Evolutionary conservation across 2,888 invertebrate genomes (phyloP).

Genomic region (Rhorus exstirpatorius): DNA sequence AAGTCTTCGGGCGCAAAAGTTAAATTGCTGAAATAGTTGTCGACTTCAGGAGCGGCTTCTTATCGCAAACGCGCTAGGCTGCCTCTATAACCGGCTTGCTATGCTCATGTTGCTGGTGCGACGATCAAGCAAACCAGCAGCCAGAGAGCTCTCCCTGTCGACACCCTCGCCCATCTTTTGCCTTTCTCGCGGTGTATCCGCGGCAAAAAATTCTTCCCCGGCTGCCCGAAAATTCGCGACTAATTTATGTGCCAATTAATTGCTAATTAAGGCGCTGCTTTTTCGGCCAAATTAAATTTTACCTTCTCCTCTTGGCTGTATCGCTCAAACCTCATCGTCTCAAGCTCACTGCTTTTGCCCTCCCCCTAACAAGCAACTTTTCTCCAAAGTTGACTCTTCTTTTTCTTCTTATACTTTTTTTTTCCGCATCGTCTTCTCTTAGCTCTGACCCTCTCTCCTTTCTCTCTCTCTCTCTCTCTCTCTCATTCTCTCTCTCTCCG

Average conservation of each 20-base stretch:
- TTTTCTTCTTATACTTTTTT: constrained; percentile 65
- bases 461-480: too few species aligned
- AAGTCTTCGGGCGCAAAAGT: constrained; percentile 78
- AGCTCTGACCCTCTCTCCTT: constrained; percentile 38
- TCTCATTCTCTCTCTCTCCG: constrained; percentile 70
- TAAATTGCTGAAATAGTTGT: constrained; percentile 84
- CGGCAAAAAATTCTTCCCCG: constrained; percentile 60
- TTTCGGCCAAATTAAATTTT: constrained; percentile 83
- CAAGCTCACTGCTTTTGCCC: constrained; percentile 17
- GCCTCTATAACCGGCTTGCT: constrained; percentile 16
- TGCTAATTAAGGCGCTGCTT: constrained; percentile 84
- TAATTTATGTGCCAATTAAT: constrained; percentile 86
- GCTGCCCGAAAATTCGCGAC: constrained; percentile 79
- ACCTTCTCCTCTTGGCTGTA: constrained; percentile 66
- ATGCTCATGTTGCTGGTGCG: constrained; percentile 51
- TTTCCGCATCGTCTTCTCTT: constrained; percentile 49
- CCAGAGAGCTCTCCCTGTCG: constrained; percentile 13
- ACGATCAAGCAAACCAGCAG: constrained; percentile 58
- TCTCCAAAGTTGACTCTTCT: constrained; percentile 73
- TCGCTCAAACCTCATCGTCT: constrained; percentile 53
- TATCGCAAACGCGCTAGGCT: constrained; percentile 74
- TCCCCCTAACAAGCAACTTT: constrained; percentile 43
- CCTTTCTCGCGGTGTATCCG: constrained; percentile 65
- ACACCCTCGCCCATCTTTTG: constrained; percentile 45
- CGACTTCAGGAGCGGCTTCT: constrained; percentile 76